A percentile compares a stretch with the other conserved stretches of the same genome.
These are phyloP conservation scores for Polypedilum pembai DNA, from an alignment of 1,140 invertebrate species.

Conservation along the genomic window DNA sequence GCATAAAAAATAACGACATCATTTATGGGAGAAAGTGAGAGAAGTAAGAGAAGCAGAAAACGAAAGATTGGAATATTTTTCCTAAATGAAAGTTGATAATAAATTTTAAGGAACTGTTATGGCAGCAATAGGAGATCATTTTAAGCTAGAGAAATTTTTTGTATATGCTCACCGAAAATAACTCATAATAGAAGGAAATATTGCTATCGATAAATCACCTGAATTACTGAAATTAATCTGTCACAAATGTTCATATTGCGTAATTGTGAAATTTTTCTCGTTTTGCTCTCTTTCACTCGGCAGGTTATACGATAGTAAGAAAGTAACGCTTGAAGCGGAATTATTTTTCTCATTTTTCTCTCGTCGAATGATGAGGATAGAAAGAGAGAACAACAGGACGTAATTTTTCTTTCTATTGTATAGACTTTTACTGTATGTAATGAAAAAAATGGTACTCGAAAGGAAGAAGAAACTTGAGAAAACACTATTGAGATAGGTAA, in stretches of 20 bases:
- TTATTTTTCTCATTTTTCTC: too few relatives aligned
- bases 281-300: not conserved
- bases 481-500: too few relatives aligned
- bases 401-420: too few relatives aligned
- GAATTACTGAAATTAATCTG: constrained; percentile 25
- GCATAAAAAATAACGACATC: not conserved
- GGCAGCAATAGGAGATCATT: not conserved
- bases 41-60: not conserved
- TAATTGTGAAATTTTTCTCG: constrained; percentile 18
- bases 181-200: constrained; percentile 5
- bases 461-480: too few relatives aligned
- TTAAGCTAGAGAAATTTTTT: not conserved
- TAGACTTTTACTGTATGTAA: too few relatives aligned
- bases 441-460: too few relatives aligned
- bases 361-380: too few relatives aligned
- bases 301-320: too few relatives aligned
- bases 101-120: constrained; percentile 7
- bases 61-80: not conserved
- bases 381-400: too few relatives aligned
- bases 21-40: not conserved
- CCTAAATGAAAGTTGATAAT: constrained; percentile 14
- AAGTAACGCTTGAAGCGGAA: too few relatives aligned
- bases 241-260: constrained; percentile 26
- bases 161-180: not conserved
- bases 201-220: constrained; percentile 25